Evolutionary conservation across 2,797 vertebrate genomes (phyloP).

Genomic region (Sternarchorhynchus goeldii): DNA sequence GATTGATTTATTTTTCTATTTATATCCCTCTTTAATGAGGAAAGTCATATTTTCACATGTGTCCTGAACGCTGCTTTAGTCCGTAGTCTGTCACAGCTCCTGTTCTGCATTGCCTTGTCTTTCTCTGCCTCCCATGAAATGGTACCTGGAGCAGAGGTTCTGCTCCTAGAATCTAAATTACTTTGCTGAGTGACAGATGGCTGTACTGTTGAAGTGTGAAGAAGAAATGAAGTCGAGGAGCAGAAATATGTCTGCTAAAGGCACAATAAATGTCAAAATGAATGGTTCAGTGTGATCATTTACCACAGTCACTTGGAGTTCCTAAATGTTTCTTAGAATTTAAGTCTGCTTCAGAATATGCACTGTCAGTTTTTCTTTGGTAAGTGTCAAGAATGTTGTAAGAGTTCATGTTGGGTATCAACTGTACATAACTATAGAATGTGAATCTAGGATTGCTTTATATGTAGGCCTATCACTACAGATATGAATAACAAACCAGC

Average conservation of each 20-base stretch:
- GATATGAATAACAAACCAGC: background rate
- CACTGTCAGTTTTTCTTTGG: too few relatives aligned
- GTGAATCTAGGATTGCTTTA: too few relatives aligned
- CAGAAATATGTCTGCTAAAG: conserved; percentile 56
- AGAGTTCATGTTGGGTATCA: too few relatives aligned
- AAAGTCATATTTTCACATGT: conserved; percentile 43
- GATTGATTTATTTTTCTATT: conserved; percentile 71
- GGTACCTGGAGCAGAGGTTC: conserved; percentile 24
- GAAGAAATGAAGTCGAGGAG: conserved; percentile 45
- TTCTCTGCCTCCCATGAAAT: conserved; percentile 17
- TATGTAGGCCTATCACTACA: background rate
- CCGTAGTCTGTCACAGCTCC: conserved; percentile 40
- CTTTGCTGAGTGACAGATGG: background rate
- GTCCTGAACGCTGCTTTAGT: conserved; percentile 39
- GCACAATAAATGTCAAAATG: conserved; percentile 66
- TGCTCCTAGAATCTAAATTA: background rate
- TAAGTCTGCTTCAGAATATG: too few relatives aligned
- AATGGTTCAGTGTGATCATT: conserved; percentile 8
- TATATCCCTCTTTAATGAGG: conserved; percentile 53
- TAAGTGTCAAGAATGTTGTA: too few relatives aligned
- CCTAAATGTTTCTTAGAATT: too few relatives aligned
- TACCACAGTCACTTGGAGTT: background rate
- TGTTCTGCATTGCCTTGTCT: conserved; percentile 1
- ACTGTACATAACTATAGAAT: too few relatives aligned
- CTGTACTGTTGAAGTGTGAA: background rate